Evolutionary conservation across 1,140 invertebrate genomes (phyloP), one percentile per base, ranked within the genome.

Genomic region (Oryzaephilus surinamensis): DNA sequence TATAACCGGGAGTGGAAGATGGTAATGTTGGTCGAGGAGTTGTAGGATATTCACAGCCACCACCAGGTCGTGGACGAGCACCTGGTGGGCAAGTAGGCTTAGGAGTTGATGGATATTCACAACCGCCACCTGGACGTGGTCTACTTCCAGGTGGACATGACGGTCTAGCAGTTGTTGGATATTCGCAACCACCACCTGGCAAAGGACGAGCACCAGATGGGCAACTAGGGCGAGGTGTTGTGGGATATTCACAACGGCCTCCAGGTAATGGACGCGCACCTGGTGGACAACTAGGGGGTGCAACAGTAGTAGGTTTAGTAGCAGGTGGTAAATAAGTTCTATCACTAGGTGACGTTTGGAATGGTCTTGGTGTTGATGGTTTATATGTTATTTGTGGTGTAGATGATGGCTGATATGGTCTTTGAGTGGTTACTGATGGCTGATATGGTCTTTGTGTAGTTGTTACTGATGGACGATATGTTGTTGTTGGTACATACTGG

Each of bases 401-500:
- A 20, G 30, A 24, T 24, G 23, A 24, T 14, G 32, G 32, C 24
- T 35, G 32, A 19, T 33, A 33, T 5, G 32, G 32, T 19, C 32
- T 35, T 1, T n/a, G 10, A 12, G 33, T 10, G 8, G 19, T n/a
- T 6, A 8, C 10, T 2, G 18, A 21, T 6, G 33, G 19, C 17
- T 37, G 30, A n/a, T 31, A 31, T 17, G 30, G 30, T 11, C 30
- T 31, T 2, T 6, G 17, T 14, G 18, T 12, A 13, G 18, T 14
- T n/a, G 15, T 23, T 19, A 23, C 29, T 21, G 29, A 40, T 19
- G 23, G 23, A 2, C 23, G 6, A 10, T 24, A 24, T 24, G 23
- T 32, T 14, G 14, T 21, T 32, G 21, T 23, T 32, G 38, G 28
- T 39, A 39, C 29, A 39, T 39, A 39, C 29, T 39, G 19, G 24